phyloP scores from a whole-genome alignment of 2,113 vertebrate species.

The Dicentrarchus labrax region DNA sequence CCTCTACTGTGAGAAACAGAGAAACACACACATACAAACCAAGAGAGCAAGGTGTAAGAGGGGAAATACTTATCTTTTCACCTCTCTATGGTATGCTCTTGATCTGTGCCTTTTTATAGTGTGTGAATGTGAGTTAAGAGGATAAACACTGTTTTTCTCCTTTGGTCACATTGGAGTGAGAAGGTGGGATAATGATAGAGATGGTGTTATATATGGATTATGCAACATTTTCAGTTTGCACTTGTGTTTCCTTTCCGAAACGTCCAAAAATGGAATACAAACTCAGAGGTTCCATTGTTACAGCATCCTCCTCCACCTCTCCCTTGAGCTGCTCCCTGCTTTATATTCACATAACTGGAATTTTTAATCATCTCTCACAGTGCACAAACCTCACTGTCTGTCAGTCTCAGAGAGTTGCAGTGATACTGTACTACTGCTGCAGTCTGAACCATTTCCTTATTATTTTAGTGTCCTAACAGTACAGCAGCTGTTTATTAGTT shows the following conservation, averaged over 20 bases:
- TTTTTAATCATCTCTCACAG: neutral
- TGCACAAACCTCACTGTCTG: neutral
- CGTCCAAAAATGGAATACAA: neutral
- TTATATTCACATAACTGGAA: neutral
- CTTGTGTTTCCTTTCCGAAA: neutral
- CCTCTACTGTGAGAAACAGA: neutral
- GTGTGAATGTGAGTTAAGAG: neutral
- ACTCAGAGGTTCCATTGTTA: neutral
- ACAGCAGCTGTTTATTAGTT: neutral
- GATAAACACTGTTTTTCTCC: neutral
- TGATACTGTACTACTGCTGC: neutral
- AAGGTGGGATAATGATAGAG: neutral
- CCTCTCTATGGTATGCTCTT: neutral
- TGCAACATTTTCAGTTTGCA: neutral
- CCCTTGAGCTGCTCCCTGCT: neutral
- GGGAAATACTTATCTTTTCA: neutral
- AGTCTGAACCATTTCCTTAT: no score
- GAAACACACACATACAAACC: neutral
- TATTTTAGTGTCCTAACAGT: neutral
- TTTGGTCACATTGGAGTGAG: neutral
- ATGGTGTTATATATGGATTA: neutral
- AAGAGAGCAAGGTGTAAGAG: neutral
- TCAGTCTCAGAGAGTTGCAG: neutral
- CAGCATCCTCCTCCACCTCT: neutral
- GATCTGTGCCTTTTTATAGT: neutral